Evolutionary conservation across 2,888 invertebrate genomes (phyloP).

Genomic region (Tachina fera): DNA sequence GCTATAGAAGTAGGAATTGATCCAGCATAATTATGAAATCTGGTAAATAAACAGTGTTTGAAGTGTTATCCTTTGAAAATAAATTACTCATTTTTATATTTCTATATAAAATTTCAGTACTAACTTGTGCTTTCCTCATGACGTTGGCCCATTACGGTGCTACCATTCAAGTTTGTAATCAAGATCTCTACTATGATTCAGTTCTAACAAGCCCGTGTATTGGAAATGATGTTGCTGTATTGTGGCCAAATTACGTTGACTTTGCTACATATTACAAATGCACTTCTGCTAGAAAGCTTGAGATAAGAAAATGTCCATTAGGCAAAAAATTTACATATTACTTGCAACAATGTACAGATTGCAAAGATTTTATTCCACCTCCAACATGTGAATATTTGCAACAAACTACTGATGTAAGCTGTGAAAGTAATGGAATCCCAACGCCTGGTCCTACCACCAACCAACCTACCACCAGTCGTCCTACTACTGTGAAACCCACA

Average conservation of each 20-base stretch:
- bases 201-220: conserved; percentile 71
- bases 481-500: not conserved
- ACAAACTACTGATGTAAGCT: conserved; percentile 43
- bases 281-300: not conserved
- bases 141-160: conserved; percentile 52
- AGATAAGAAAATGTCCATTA: conserved; percentile 66
- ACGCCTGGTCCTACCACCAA: conserved; percentile 6
- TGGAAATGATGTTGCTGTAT: conserved; percentile 54
- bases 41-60: conserved; percentile 52
- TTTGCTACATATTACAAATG: conserved; percentile 74
- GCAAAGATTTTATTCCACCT: conserved; percentile 74
- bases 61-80: not conserved
- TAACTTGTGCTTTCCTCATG: conserved; percentile 73
- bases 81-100: not conserved
- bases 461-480: conserved; percentile 13
- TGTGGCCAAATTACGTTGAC: conserved; percentile 75
- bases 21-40: conserved; percentile 59
- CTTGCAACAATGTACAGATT: conserved; percentile 75
- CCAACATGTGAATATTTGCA: conserved; percentile 70
- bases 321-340: conserved; percentile 75
- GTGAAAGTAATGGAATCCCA: not conserved
- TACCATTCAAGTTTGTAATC: conserved; percentile 7
- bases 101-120: conserved; percentile 72
- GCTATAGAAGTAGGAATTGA: conserved; percentile 24
- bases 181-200: conserved; percentile 25